A percentile compares a stretch with the other conserved stretches of the same genome.
phyloP scores from a whole-genome alignment of 2,113 vertebrate genomes.

The Diphyllodes magnificus region DNA sequence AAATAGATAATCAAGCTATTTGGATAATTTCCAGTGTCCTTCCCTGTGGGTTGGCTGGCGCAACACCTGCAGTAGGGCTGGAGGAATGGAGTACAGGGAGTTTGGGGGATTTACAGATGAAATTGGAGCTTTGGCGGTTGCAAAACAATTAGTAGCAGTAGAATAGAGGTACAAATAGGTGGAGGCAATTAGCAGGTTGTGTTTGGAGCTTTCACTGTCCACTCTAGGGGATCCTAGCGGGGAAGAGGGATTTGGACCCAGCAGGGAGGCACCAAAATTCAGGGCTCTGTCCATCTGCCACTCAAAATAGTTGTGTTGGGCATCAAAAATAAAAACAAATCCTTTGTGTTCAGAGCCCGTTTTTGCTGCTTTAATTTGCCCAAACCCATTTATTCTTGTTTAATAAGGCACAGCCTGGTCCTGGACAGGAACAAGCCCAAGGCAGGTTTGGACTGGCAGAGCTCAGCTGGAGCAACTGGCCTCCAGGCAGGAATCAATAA shows the following conservation, averaged over 20 bases:
- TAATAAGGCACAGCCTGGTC: background rate
- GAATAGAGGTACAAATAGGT: background rate
- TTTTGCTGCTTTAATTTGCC: background rate
- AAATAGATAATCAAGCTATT: background rate
- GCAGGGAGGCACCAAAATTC: background rate
- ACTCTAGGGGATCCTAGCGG: fast-evolving
- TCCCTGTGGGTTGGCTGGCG: background rate
- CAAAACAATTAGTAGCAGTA: background rate
- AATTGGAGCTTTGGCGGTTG: fast-evolving
- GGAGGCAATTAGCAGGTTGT: background rate
- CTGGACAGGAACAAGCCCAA: background rate
- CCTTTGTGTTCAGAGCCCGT: background rate
- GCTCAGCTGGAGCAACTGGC: background rate
- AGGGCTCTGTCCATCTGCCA: background rate
- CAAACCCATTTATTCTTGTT: background rate
- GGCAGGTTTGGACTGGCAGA: background rate
- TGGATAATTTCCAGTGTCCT: background rate
- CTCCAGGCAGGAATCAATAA: background rate
- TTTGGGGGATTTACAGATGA: background rate
- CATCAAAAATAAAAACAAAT: background rate
- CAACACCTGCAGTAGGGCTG: background rate
- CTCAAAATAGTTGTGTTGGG: background rate
- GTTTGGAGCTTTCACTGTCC: background rate
- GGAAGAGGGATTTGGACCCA: background rate
- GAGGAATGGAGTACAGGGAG: background rate